Conservation (phyloP, 2,797 vertebrate genomes). For the Pelobates cultripes region DNA sequence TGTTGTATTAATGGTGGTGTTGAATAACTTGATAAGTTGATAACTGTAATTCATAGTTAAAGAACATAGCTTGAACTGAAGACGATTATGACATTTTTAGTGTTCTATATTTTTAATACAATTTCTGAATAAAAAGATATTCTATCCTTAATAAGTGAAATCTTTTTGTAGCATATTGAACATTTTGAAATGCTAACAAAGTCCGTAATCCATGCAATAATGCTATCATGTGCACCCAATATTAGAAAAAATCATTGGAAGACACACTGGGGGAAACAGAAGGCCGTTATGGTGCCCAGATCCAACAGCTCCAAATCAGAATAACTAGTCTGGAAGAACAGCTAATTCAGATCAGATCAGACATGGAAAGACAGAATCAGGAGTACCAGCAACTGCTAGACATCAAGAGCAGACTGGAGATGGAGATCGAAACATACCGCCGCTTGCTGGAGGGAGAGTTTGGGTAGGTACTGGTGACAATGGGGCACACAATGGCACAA, state of each 20-base stretch:
- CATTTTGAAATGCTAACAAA: too few relatives aligned
- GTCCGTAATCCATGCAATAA: too few relatives aligned
- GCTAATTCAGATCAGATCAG: slow-evolving; percentile 67
- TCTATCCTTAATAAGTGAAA: too few relatives aligned
- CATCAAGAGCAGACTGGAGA: slow-evolving; percentile 68
- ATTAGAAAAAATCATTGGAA: slow-evolving; percentile 69
- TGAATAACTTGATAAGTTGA: too few relatives aligned
- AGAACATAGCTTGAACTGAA: too few relatives aligned
- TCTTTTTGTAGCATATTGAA: too few relatives aligned
- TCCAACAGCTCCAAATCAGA: slow-evolving; percentile 63
- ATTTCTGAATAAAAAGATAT: too few relatives aligned
- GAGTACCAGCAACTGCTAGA: slow-evolving; percentile 67
- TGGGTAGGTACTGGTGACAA: slow-evolving; percentile 49
- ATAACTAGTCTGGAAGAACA: slow-evolving; percentile 64
- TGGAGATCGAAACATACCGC: slow-evolving; percentile 68
- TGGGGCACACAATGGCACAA: too few relatives aligned
- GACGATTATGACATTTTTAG: too few relatives aligned
- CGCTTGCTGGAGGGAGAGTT: slow-evolving; percentile 65
- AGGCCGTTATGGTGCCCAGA: slow-evolving; percentile 62
- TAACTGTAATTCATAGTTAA: too few relatives aligned
- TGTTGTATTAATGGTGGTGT: too few relatives aligned
- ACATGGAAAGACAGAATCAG: slow-evolving; percentile 65
- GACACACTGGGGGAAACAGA: slow-evolving; percentile 63
- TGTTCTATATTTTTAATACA: too few relatives aligned
- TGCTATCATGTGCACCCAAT: background rate